These are phyloP conservation scores for Meandrina meandrites DNA, from an alignment of 92 coral and sea anemone genomes.

Conservation along the genomic window DNA sequence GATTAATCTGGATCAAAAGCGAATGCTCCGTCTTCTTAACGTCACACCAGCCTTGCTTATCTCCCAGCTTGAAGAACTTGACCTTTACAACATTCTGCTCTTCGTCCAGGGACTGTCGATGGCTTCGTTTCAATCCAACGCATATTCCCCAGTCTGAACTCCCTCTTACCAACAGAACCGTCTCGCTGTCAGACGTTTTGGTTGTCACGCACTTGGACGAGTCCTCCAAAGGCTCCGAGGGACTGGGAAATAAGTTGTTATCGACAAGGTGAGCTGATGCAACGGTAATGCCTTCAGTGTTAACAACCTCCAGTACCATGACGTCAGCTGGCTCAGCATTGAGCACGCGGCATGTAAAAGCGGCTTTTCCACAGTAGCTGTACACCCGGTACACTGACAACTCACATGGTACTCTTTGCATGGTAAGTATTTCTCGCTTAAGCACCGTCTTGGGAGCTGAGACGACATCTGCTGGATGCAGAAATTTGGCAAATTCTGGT, in stretches of 20 bases:
- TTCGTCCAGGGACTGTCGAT: slow-evolving; percentile 26
- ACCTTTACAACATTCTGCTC: slow-evolving; percentile 29
- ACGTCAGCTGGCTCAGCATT: slow-evolving; percentile 64
- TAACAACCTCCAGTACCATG: slow-evolving; percentile 62
- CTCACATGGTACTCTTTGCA: slow-evolving; percentile 47
- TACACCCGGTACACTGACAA: slow-evolving; percentile 49
- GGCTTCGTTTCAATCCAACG: slow-evolving; percentile 49
- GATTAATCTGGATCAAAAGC: slow-evolving; percentile 21
- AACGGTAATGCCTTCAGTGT: slow-evolving; percentile 59
- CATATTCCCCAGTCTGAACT: slow-evolving; percentile 75
- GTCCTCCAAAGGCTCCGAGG: slow-evolving; percentile 29
- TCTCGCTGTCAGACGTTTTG: slow-evolving; percentile 52
- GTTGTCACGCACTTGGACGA: slow-evolving; percentile 40
- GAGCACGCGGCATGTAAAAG: slow-evolving; percentile 58
- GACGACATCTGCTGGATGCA: slow-evolving; percentile 50
- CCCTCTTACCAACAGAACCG: slow-evolving; percentile 69
- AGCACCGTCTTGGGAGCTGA: slow-evolving; percentile 49
- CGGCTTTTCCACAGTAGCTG: slow-evolving; percentile 33
- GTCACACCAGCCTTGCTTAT: slow-evolving; percentile 30
- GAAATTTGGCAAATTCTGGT: slow-evolving; percentile 46
- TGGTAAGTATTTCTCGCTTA: slow-evolving; percentile 34
- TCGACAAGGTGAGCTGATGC: slow-evolving; percentile 71
- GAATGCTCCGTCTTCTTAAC: slow-evolving; percentile 32
- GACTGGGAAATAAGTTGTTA: slow-evolving; percentile 61
- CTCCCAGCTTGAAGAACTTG: slow-evolving; percentile 38